Base-by-base conservation (phyloP, 2,113 vertebrate genomes). In the Oreotrochilus melanogaster region DNA sequence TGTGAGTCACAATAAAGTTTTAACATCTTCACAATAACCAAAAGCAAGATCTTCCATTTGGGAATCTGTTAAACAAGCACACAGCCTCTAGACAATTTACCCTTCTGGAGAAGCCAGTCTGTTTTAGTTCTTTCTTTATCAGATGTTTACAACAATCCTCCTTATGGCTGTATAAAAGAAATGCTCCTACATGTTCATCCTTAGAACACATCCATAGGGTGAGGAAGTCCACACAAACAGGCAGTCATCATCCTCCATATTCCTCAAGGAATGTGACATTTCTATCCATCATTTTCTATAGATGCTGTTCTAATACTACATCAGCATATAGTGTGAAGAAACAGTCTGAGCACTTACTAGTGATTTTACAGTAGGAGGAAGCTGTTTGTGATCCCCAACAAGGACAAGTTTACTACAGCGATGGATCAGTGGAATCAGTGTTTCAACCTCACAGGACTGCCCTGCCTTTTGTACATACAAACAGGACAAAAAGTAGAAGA, bases 311-410 rank as follows among this genome's bases (percentile, higher is more conserved):
- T 78, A 71, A 50, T 19, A 19, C 18, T 47, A 23, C 3, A 69
- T 6, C 17, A 39, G 39, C 39, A 39, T 0, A 72, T 4, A 61
- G 11, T 16, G 86, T 33, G 10, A 28, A 82, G 72, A 43, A 60
- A 30, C 6, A 94, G 23, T 23, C 19, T 35, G 65, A 31, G 14
- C 14, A 91, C 96, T 95, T 97, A 99, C 99, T 96, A 98, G 24
- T 9, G 98, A 99, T 60, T 98, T 98, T 31, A 99, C 98, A 1
- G 98, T 99, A 45, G 99, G 98, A 30, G 98, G 98, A 14, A 99
- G 98, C 92, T 99, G 99, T 24, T 97, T 98, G 13, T 98, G 98
- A 79, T 99, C 99, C 31, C 99, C 99, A 53, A 99, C 98, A 0
- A 99, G 97, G 82, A 99, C 88, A 2, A 99, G 97, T 47, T 98